These are phyloP conservation scores for Drosophila biarmipes DNA, from an alignment of 1,140 invertebrate species.

Conservation along the genomic window DNA sequence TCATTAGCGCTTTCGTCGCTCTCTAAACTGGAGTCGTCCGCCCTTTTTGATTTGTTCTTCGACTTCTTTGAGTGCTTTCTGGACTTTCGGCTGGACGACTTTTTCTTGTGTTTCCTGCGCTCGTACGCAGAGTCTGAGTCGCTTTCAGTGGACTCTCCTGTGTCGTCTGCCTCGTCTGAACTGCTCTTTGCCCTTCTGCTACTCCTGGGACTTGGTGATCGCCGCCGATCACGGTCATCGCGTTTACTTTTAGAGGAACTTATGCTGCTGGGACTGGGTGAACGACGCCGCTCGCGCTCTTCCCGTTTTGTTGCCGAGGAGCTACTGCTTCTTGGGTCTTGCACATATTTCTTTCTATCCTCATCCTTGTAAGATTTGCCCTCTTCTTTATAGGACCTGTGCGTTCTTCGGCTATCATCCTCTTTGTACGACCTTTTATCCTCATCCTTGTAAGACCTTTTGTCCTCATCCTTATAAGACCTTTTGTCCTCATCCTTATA, in stretches of 20 bases:
- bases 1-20: slow-evolving; percentile 38
- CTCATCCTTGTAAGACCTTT: slow-evolving; percentile 29
- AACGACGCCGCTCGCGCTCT: slow-evolving; percentile 21
- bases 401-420: slow-evolving; percentile 10
- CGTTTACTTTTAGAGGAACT: slow-evolving; percentile 36
- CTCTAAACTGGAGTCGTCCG: slow-evolving; percentile 23
- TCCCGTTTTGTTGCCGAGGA: slow-evolving; percentile 36
- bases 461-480: slow-evolving; percentile 1
- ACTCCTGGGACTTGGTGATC: slow-evolving; percentile 28
- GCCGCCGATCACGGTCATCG: slow-evolving; percentile 17
- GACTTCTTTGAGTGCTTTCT: slow-evolving; percentile 73
- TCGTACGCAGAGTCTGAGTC: slow-evolving; percentile 74
- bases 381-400: slow-evolving; percentile 18
- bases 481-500: slow-evolving; percentile 32
- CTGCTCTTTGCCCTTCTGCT: slow-evolving; percentile 45
- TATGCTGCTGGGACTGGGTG: slow-evolving; percentile 18
- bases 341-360: slow-evolving; percentile 4
- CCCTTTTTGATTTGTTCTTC: slow-evolving; percentile 50
- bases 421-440: slow-evolving; percentile 14
- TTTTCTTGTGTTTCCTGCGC: slow-evolving; percentile 64
- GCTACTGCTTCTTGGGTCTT: slow-evolving; percentile 27
- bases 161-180: slow-evolving; percentile 69
- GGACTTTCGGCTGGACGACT: slow-evolving; percentile 54
- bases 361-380: slow-evolving; percentile 12
- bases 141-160: slow-evolving; percentile 70